Base-by-base conservation (phyloP, 2,797 vertebrate genomes). In the Trachops cirrhosus region DNA sequence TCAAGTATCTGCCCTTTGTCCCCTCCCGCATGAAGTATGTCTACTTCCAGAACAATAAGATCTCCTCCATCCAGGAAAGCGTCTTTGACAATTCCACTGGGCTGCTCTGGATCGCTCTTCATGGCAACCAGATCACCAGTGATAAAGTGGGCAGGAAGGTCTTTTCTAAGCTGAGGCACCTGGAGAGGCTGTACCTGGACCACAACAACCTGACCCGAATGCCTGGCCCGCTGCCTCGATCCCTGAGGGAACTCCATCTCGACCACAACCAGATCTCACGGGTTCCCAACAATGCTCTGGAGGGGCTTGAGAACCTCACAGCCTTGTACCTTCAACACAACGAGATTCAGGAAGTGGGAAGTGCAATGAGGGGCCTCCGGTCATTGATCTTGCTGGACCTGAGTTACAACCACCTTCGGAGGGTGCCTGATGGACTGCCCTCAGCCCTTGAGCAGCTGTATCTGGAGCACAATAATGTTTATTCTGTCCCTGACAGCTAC, bases 31-130 rank as follows among this genome's bases (percentile, higher is more conserved):
- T 99, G 97, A 99, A 99, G 93, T 99, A 99, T 5, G 97, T 99
- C 92, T 99, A 99, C 94, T 99, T 99, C 96, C 99, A 99, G 97
- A 98, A 99, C 98, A 99, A 99, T 86, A 99, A 98, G 86, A 99
- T 99, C 97, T 96, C 98, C 0, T 82, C 98, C 67, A 98, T 99
- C 95, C 98, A 99, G 2, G 99, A 99, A 32, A 98, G 98, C 0
- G 99, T 99, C 10, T 99, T 99, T 1, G 98, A 98, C 96, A 99
- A 99, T 0, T 99, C 99, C 97, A 99, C 99, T 0, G 99, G 98
- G 86, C 98, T 99, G 70, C 99, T 99, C 71, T 99, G 99, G 99
- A 97, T 99, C 6, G 99, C 99, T 37, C 97, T 99, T 97, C 99
- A 99, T 12, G 97, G 99, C 98, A 99, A 99, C 97, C 99, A 99